These are phyloP conservation scores for Pinctada fucata DNA, from an alignment of 2,888 invertebrate genomes.

Conservation along the genomic window DNA sequence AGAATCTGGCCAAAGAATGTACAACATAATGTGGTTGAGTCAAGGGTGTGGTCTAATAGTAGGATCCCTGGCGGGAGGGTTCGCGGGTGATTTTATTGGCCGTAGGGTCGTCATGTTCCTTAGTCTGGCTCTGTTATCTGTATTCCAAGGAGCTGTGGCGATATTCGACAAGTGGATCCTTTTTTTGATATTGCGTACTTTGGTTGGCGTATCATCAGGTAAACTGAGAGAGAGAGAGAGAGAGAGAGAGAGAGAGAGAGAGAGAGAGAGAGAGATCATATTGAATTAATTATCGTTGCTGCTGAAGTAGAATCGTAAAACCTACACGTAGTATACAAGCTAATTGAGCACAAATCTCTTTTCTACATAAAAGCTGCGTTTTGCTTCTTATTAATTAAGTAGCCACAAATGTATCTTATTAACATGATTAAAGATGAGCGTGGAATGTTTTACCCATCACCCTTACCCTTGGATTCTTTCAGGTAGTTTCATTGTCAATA, in stretches of 20 bases:
- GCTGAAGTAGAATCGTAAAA: too few relatives aligned
- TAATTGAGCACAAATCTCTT: too few relatives aligned
- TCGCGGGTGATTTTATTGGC: conserved; percentile 59
- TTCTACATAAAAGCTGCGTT: too few relatives aligned
- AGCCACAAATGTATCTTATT: too few relatives aligned
- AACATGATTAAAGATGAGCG: too few relatives aligned
- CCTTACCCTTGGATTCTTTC: not conserved
- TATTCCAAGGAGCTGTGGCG: conserved; percentile 53
- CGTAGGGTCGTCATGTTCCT: conserved; percentile 58
- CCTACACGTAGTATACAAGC: too few relatives aligned
- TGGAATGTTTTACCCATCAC: too few relatives aligned
- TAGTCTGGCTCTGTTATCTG: conserved; percentile 54
- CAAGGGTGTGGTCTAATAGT: conserved; percentile 50
- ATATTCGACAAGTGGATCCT: conserved; percentile 52
- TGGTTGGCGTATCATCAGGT: conserved; percentile 57
- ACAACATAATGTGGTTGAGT: conserved; percentile 41
- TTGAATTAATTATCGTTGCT: too few relatives aligned
- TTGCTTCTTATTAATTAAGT: too few relatives aligned
- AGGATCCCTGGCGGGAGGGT: conserved; percentile 53
- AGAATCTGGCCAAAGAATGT: conserved; percentile 24
- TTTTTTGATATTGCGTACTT: conserved; percentile 48
- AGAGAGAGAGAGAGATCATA: too few relatives aligned
- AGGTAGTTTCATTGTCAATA: conserved; percentile 62
- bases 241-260: not conserved
- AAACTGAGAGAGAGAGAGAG: not conserved